A percentile compares a stretch with the other conserved stretches of the same genome.
Evolutionary conservation across 2,797 vertebrate species (phyloP).

Genomic region (Eulemur rubriventer): DNA sequence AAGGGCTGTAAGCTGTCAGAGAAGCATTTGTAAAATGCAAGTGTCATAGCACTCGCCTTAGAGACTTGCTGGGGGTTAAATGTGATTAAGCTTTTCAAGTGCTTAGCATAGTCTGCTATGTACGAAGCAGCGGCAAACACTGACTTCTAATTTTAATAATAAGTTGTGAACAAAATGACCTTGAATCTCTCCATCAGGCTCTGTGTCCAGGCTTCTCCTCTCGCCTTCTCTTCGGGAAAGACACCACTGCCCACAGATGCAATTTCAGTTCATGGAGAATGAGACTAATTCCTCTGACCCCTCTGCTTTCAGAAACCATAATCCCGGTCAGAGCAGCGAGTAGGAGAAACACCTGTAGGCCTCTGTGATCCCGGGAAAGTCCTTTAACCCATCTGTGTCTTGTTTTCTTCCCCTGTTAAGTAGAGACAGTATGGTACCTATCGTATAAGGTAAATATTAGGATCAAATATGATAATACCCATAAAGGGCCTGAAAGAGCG

Average conservation of each 20-base stretch:
- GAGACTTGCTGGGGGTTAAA: not conserved
- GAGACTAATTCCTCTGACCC: not conserved
- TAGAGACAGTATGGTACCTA: not conserved
- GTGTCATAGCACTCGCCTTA: not conserved
- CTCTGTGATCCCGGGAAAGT: not conserved
- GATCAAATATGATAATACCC: not conserved
- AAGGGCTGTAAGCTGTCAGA: not conserved
- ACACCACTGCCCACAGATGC: not conserved
- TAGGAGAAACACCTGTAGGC: not conserved
- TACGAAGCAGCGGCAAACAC: not conserved
- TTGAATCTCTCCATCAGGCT: not conserved
- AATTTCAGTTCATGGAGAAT: not conserved
- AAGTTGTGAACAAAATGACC: not conserved
- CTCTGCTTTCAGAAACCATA: not conserved
- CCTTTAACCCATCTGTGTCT: not conserved
- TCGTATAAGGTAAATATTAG: not conserved
- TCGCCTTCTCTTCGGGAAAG: not conserved
- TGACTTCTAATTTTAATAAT: not conserved
- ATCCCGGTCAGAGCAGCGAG: not conserved
- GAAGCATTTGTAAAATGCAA: not conserved
- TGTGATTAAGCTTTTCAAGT: not conserved
- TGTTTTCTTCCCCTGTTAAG: not conserved
- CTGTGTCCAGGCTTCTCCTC: not conserved
- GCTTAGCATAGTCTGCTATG: not conserved
- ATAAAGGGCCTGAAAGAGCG: not conserved